phyloP scores from a whole-genome alignment of 2,113 vertebrate species.

The Patagioenas fasciata region DNA sequence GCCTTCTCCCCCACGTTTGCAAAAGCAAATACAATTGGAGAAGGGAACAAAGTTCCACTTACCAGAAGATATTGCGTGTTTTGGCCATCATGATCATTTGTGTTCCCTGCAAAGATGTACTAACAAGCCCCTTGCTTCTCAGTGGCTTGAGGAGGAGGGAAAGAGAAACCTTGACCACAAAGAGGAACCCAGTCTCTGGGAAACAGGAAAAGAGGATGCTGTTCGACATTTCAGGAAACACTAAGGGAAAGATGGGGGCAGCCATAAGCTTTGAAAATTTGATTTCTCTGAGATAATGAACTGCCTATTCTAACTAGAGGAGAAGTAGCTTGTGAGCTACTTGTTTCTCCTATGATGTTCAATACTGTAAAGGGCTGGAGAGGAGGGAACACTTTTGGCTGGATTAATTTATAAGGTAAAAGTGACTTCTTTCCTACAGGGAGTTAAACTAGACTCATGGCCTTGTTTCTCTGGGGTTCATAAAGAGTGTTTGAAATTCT shows the following conservation, averaged over 20 bases:
- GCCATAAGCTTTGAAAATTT: not conserved
- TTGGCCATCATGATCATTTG: not conserved
- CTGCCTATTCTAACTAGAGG: not conserved
- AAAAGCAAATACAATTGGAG: not conserved
- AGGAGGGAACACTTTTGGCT: not conserved
- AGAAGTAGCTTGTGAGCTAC: not conserved
- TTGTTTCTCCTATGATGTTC: not conserved
- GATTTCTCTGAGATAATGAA: not conserved
- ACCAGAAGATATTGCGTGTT: not conserved
- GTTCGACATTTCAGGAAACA: slow-evolving; percentile 40
- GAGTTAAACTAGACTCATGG: not conserved
- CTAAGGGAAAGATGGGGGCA: not conserved
- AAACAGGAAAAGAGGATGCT: not conserved
- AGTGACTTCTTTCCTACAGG: not conserved
- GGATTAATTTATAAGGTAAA: not conserved
- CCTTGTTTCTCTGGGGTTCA: not conserved
- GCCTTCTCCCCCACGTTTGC: not conserved
- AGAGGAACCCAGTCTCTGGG: slow-evolving; percentile 3
- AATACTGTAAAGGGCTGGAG: not conserved
- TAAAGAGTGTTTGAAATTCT: not conserved
- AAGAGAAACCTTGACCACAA: not conserved
- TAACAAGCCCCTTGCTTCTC: not conserved
- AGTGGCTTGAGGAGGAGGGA: not conserved
- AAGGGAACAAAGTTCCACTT: not conserved
- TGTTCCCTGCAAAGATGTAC: not conserved